Conservation (phyloP, 2,888 invertebrate species). For the Stictocephala bisonia region DNA sequence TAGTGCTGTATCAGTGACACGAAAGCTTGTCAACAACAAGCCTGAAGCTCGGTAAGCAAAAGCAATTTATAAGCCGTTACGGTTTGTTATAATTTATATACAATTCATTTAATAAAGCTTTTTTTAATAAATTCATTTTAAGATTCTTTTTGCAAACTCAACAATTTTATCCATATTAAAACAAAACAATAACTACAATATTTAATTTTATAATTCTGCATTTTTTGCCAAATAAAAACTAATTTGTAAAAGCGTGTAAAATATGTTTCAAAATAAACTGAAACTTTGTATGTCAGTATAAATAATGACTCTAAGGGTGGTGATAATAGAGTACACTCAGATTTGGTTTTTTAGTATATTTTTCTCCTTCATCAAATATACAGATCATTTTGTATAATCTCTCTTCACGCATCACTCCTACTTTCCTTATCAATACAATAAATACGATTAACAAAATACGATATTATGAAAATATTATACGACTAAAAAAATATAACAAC, state of each 20-base stretch:
- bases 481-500: constrained; percentile 55
- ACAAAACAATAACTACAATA: too few relatives aligned
- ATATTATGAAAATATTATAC: constrained; percentile 45
- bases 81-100: constrained; percentile 35
- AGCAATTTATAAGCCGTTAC: constrained; percentile 42
- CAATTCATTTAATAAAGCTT: too few relatives aligned
- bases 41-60: constrained; percentile 40
- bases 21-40: constrained; percentile 37
- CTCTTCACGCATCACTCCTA: constrained; percentile 16
- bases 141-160: too few relatives aligned
- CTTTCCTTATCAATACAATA: constrained; percentile 21
- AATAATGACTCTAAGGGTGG: too few relatives aligned
- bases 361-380: constrained; percentile 31
- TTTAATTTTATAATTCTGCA: too few relatives aligned
- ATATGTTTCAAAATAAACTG: too few relatives aligned
- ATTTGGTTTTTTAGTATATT: neutral
- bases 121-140: too few relatives aligned
- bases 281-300: too few relatives aligned
- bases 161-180: too few relatives aligned
- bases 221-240: too few relatives aligned
- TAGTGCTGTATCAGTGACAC: constrained; percentile 6
- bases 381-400: constrained; percentile 42
- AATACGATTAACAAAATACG: constrained; percentile 44
- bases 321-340: too few relatives aligned
- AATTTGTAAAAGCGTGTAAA: too few relatives aligned